A percentile compares a stretch with the other conserved stretches of the same genome.
phyloP scores from a whole-genome alignment of 1,140 invertebrate genomes.

The Steinernema feltiae region DNA sequence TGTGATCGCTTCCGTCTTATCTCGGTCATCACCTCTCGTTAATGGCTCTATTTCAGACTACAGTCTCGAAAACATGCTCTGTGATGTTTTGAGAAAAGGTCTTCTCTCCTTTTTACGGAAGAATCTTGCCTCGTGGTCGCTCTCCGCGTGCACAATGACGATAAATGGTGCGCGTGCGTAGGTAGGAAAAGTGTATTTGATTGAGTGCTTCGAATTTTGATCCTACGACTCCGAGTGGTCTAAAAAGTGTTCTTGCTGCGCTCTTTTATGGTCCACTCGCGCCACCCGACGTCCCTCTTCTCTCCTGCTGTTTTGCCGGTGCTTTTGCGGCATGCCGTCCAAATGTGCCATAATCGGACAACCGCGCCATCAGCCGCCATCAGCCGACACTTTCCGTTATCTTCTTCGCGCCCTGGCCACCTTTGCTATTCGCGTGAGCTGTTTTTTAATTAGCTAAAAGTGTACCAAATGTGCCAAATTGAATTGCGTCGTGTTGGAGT shows the following conservation, averaged over 20 bases:
- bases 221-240: neutral
- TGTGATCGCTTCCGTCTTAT: neutral
- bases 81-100: too few species aligned
- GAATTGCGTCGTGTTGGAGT: too few species aligned
- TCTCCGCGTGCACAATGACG: too few species aligned
- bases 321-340: neutral
- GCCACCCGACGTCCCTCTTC: neutral
- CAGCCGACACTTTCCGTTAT: neutral
- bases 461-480: too few species aligned
- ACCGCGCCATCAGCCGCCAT: neutral
- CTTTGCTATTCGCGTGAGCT: too few species aligned
- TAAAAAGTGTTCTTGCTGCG: neutral
- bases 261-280: conserved; percentile 7
- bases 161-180: too few species aligned
- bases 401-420: too few species aligned
- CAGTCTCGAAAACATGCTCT: too few species aligned
- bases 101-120: too few species aligned
- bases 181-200: too few species aligned
- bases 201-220: neutral
- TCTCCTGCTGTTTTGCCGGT: neutral
- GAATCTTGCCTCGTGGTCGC: too few species aligned
- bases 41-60: neutral
- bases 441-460: too few species aligned
- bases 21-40: neutral
- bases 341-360: neutral